Base-by-base conservation (phyloP, 2,797 vertebrate genomes). In the Neosilurus mollespiculum region DNA sequence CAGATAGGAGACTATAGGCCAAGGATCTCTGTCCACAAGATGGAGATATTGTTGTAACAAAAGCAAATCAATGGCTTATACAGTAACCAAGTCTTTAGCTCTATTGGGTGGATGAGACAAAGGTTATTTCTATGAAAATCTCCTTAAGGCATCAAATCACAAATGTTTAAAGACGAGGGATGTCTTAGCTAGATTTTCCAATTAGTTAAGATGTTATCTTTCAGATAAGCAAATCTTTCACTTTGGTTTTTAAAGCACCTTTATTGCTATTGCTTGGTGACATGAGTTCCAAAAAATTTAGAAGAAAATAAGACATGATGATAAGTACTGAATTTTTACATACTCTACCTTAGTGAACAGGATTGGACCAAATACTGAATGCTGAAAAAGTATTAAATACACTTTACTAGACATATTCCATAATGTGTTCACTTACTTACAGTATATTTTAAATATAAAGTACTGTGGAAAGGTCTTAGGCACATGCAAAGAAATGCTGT, bases 21-120 rank as follows among this genome's bases (percentile, higher is more conserved):
- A 67, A 51, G 12, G 81, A 65, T 80, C 24, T 80, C 49, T 88
- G 90, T 82, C 91, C 92, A 94, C 91, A 87, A 93, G 93, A 88
- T 93, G 93, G 92, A 78, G 92, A 83, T 90, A 85, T 91, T 89
- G 85, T 80, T 84, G 83, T 77, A 83, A 88, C 70, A 62, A 85
- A 81, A 79, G 30, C 30, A 22, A 82, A 78, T 37, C 66, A 49
- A 56, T 80, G 16, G 34, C 53, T 69, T 14, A 75, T 54, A 58
- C n/a, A 26, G 26, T 56, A 51, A 43, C 26, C 49, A 53, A 30
- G n/a, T 24, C 4, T 9, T 54, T 49, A n/a, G 22, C 72, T 18
- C 4, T 26, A 53, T 65, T 22, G 65, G 54, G 72, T 73, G 59
- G 64, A 73, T n/a, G 54, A 34, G 56, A 37, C 10, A 12, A 11